phyloP scores from a whole-genome alignment of 2,888 invertebrate genomes.

The Zeuzera pyrina region DNA sequence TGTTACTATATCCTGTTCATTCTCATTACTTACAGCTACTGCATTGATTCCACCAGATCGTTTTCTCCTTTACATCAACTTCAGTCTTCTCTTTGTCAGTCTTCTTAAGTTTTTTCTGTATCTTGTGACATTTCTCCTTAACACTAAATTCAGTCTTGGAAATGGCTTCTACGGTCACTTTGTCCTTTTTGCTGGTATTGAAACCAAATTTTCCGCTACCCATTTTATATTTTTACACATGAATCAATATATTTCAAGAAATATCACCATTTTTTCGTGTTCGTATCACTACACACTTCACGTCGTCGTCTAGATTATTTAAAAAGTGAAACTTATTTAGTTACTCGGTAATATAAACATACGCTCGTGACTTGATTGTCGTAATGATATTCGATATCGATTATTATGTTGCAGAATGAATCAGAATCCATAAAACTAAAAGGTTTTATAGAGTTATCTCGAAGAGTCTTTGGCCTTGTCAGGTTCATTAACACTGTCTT shows the following conservation, averaged over 20 bases:
- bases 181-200: constrained; percentile 54
- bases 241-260: constrained; percentile 17
- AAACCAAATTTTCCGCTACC: constrained; percentile 63
- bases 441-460: constrained; percentile 66
- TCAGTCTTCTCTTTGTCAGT: constrained; percentile 68
- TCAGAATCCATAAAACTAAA: constrained; percentile 59
- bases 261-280: constrained; percentile 30
- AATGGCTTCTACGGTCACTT: constrained; percentile 40
- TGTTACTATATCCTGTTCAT: constrained; percentile 5
- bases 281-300: constrained; percentile 28
- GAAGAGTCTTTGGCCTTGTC: constrained; percentile 57
- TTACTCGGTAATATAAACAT: constrained; percentile 31
- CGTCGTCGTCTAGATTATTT: constrained; percentile 26
- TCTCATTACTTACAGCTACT: constrained; percentile 50
- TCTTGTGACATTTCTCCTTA: constrained; percentile 60
- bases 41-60: constrained; percentile 69
- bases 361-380: constrained; percentile 41
- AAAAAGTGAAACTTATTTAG: constrained; percentile 33
- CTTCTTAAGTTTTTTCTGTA: constrained; percentile 66
- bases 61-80: constrained; percentile 47
- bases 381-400: constrained; percentile 60
- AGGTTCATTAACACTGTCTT: constrained; percentile 55
- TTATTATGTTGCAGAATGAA: constrained; percentile 58
- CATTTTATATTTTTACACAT: constrained; percentile 48
- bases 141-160: constrained; percentile 62